Percentiles rank a stretch among this genome's conserved stretches.
These are phyloP conservation scores for Triplophysa yarkandensis DNA, from an alignment of 2,797 vertebrate genomes.

Conservation along the genomic window DNA sequence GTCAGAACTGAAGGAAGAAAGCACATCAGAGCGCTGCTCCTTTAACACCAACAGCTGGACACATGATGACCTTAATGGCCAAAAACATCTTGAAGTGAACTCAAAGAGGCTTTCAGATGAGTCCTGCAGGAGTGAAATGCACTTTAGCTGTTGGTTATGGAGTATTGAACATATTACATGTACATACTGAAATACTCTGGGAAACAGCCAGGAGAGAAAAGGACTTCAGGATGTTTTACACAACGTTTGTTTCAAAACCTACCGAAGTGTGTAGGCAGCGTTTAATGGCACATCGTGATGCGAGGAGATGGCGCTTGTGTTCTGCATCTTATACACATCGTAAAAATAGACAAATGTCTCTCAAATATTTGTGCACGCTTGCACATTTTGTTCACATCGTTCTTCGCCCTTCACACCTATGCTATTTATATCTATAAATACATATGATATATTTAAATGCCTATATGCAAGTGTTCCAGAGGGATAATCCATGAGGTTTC, in stretches of 20 bases:
- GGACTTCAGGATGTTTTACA: slow-evolving; percentile 6
- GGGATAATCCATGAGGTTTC: neutral
- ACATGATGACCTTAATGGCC: neutral
- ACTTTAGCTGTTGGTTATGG: slow-evolving; percentile 38
- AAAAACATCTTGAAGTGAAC: neutral
- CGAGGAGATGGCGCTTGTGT: neutral
- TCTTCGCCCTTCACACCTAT: too few relatives aligned
- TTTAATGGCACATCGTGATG: neutral
- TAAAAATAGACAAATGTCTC: neutral
- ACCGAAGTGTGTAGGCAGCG: neutral
- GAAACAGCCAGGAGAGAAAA: neutral
- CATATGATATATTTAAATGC: neutral
- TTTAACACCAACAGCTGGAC: slow-evolving; percentile 4
- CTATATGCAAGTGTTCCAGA: neutral
- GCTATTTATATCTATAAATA: too few relatives aligned
- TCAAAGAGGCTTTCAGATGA: slow-evolving; percentile 5
- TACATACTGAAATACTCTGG: neutral
- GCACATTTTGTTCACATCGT: neutral
- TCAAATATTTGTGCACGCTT: neutral
- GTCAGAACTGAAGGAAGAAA: neutral
- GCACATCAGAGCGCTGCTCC: neutral
- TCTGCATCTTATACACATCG: too few relatives aligned
- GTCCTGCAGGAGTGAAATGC: slow-evolving; percentile 28
- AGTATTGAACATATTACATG: slow-evolving; percentile 10
- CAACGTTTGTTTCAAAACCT: neutral